A percentile compares a stretch with the other conserved stretches of the same genome.
These are phyloP conservation scores for Clarias gariepinus DNA, from an alignment of 2,113 vertebrate species.

Conservation along the genomic window DNA sequence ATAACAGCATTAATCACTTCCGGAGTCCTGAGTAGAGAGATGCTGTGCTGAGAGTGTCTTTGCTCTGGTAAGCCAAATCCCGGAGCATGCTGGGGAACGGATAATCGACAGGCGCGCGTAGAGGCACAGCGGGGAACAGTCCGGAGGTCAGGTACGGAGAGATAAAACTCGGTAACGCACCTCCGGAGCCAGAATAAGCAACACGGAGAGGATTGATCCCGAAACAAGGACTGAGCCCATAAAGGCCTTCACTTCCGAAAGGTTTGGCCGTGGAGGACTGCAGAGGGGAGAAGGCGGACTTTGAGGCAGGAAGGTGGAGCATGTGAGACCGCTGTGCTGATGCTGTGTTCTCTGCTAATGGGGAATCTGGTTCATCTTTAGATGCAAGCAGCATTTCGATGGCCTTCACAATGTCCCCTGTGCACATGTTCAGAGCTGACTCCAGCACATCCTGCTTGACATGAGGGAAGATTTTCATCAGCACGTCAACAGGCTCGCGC, in stretches of 20 bases:
- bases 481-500: constrained; percentile 79
- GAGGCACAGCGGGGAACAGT: constrained; percentile 24
- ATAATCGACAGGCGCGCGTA: constrained; percentile 20
- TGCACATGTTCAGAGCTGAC: constrained; percentile 76
- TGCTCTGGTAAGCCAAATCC: constrained; percentile 32
- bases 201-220: constrained; percentile 37
- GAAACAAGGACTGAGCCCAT: constrained; percentile 27
- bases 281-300: constrained; percentile 33
- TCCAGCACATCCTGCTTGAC: constrained; percentile 75
- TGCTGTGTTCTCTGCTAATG: constrained; percentile 45
- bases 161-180: constrained; percentile 24
- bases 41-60: constrained; percentile 10
- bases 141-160: constrained; percentile 35
- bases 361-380: constrained; percentile 59
- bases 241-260: constrained; percentile 16
- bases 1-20: constrained; percentile 2
- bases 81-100: constrained; percentile 13
- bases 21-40: constrained; percentile 13
- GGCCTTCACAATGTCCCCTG: constrained; percentile 83
- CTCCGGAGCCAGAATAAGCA: constrained; percentile 16
- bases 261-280: background rate
- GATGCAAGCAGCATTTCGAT: constrained; percentile 80
- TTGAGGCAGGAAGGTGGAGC: background rate
- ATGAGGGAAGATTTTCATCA: constrained; percentile 83
- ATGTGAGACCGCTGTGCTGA: background rate